Evolutionary conservation across 2,797 vertebrate genomes (phyloP), one percentile per base, ranked within the genome.

Genomic region (Malacoctenus gilli): DNA sequence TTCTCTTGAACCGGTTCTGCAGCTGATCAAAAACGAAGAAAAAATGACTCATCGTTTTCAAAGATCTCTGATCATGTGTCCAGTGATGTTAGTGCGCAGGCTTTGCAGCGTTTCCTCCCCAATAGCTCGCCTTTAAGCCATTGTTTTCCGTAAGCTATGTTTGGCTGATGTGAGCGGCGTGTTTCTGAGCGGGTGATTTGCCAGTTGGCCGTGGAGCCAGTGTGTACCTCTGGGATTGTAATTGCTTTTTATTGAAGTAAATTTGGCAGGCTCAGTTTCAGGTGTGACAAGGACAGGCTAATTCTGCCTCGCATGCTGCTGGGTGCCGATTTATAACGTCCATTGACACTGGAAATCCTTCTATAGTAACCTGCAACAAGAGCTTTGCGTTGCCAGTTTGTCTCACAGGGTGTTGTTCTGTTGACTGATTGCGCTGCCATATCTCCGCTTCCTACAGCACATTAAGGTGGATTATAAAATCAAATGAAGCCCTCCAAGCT

Each of bases 231-330:
- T 12, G 50, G 51, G 69, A 72, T 47, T 61, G 14, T 73, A 73
- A 78, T 65, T 71, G 64, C 31, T 77, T 79, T 82, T 75, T 50
- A 66, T 10, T 42, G 53, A 61, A 62, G 53, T 57, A 58, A 50
- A 65, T 74, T 67, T 74, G 74, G 59, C 73, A 60, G 70, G 34
- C 64, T 69, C 14, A 49, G 49, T 79, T 70, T 76, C 30, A 72
- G 55, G 56, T 69, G 68, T 59, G 63, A 78, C 75, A 68, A 51
- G 34, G 44, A 58, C 8, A 7, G 57, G 60, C 50, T 60, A 13
- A 74, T 70, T 78, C 13, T 67, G 58, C 52, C 19, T 63, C 3
- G 2, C 12, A n/a, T 13, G 51, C 36, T 15, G 77, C 35, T 7
- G 36, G 41, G 40, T 38, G 25, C 5, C 4, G 2, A 6, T 50